Base-by-base conservation (phyloP, 1,140 invertebrate genomes). In the Temnothorax curvispinosus region DNA sequence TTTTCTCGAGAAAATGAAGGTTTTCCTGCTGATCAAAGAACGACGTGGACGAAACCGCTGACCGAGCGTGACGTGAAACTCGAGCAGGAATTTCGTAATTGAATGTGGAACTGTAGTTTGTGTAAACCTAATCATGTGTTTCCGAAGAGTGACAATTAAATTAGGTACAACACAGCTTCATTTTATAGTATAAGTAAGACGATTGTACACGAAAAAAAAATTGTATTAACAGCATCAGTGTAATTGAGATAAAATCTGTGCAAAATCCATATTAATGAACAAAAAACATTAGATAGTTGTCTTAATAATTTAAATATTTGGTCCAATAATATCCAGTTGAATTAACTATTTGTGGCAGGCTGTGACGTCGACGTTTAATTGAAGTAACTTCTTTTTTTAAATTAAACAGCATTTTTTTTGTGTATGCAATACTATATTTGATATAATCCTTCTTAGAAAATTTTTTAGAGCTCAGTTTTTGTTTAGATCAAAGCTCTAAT, bases 1-100 rank as follows among this genome's bases (percentile, higher is more conserved):
- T 82, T 72, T 52, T 72, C 52, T 32, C 11, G 18, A n/a, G 69
- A 60, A 74, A 82, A 74, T 5, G 38, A 82, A 38, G 47, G 27
- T 74, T 74, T 27, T 74, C 27, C 18, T 47, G 41, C 58, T 84
- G 54, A 60, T 62, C 54, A 81, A 71, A 81, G 78, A 56, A 56
- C 15, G 50, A 69, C 15, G 35, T 58, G 27, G 21, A 21, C 3
- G 18, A 35, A 82, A 9, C 13, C 13, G 52, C 80, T 58, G 67
- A 82, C 21, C 27, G 3, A 21, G 13, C 18, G 32, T 13, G 32
- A 38, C 13, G 38, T 18, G 50, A 80, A 52, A 35, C 32, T 54
- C 15, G 9, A 71, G 38, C 15, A 27, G 9, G 38, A 58, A 18
- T 58, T 65, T 67, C 0, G 21, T 9, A 76, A 13, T 21, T 21